These are phyloP conservation scores for Varecia variegata DNA, from an alignment of 2,797 vertebrate genomes.

Conservation along the genomic window DNA sequence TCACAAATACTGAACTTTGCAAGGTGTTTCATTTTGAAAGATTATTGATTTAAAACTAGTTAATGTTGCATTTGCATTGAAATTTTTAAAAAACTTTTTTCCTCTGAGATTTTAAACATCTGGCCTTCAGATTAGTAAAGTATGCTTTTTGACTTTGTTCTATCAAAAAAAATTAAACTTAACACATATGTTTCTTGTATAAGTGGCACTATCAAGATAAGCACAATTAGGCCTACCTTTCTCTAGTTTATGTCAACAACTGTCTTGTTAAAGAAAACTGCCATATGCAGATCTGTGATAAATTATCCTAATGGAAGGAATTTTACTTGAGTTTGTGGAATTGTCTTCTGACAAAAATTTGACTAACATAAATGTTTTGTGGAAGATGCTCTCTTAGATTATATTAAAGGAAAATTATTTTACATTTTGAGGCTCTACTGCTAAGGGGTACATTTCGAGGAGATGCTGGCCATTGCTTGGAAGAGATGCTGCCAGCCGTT, in stretches of 20 bases:
- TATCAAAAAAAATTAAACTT: neutral
- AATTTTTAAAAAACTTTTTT: neutral
- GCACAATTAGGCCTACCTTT: conserved; percentile 40
- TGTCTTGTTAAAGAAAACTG: conserved; percentile 34
- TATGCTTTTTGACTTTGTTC: neutral
- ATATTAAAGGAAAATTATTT: conserved; percentile 66
- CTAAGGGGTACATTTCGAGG: neutral
- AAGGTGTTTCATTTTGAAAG: conserved; percentile 8
- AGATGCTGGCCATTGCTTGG: neutral
- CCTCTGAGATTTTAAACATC: conserved; percentile 22
- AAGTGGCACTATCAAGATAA: conserved; percentile 35
- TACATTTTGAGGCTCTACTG: neutral
- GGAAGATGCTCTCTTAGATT: conserved; percentile 55
- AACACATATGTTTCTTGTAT: conserved; percentile 40
- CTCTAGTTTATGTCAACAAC: conserved; percentile 48
- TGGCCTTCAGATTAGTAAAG: conserved; percentile 27
- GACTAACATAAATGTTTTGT: conserved; percentile 23
- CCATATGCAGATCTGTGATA: neutral
- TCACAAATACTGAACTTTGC: neutral
- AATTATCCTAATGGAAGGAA: neutral
- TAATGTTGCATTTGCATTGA: conserved; percentile 12
- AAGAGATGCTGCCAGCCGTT: neutral
- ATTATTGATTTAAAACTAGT: conserved; percentile 34
- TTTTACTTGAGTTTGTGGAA: conserved; percentile 27
- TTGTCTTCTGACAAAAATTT: conserved; percentile 58